Evolutionary conservation across 2,888 invertebrate genomes (phyloP), one percentile per base, ranked within the genome.

Genomic region (Nomada fucata): DNA sequence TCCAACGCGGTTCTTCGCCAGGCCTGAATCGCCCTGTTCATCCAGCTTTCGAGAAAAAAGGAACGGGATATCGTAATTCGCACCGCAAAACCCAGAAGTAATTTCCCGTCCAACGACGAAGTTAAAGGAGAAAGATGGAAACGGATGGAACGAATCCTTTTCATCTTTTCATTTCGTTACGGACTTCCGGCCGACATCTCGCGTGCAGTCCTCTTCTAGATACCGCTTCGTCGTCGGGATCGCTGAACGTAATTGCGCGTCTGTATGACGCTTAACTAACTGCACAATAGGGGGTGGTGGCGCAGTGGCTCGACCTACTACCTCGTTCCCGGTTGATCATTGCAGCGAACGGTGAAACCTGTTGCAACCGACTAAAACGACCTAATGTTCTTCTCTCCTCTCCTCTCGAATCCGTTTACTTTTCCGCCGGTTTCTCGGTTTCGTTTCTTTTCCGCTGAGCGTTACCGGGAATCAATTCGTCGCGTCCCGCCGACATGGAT

Each of bases 321-420:
- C 72, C 76, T 47, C 72, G 55, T 53, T 55, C 29, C 11, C 29
- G 53, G 63, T 36, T 42, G 68, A 79, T 75, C 74, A 57, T 60
- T 64, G 57, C 68, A 63, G n/a, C 63, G 52, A 77, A 83, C 42
- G 9, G 42, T 63, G 73, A 83, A 78, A 86, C 80, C 83, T 86
- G 77, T 85, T 86, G 79, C 83, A 59, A 86, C 69, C 36, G n/a
- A 23, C 23, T 23, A 53, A 60, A 68, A 61, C 63, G 65, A 80
- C 52, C 60, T 76, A 72, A 84, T 59, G 60, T 73, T 36, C 18
- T 11, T 47, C 10, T 57, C 36, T 26, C 29, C 29, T n/a, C 44
- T 15, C 63, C n/a, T 29, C 4, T 23, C 52, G 29, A 76, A 61
- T 79, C 61, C 57, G 52, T 57, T 67, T 57, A 42, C 59, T 23